These are phyloP conservation scores for Bombus picipes DNA, from an alignment of 1,140 invertebrate genomes.

Conservation along the genomic window DNA sequence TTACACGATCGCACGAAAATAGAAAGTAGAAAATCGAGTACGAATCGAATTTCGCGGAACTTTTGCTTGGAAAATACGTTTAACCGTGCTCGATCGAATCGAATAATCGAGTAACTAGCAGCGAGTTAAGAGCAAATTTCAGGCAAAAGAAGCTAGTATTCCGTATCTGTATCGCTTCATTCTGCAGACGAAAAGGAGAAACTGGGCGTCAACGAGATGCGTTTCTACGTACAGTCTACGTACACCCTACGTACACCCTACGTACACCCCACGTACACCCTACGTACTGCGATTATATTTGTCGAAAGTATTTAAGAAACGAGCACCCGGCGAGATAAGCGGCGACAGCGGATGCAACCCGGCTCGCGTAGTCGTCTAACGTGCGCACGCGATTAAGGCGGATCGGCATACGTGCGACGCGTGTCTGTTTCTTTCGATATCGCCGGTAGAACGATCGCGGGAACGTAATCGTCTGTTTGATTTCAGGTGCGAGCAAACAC, in stretches of 20 bases:
- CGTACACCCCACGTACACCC: no score
- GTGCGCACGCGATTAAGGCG: constrained; percentile 32
- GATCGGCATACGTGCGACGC: constrained; percentile 3
- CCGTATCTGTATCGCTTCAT: no score
- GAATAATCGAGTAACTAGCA: no score
- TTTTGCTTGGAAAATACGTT: no score
- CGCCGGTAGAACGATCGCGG: background rate
- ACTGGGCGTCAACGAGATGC: no score
- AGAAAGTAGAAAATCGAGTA: no score
- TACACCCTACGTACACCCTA: no score
- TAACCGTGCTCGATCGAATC: rapidly evolving
- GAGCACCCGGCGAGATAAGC: background rate
- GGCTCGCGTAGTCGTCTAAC: background rate
- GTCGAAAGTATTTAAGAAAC: constrained; percentile 26
- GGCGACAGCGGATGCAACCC: background rate
- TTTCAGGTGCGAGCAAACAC: constrained; percentile 81
- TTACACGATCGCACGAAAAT: no score
- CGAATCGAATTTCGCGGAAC: background rate
- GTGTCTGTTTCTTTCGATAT: constrained; percentile 44
- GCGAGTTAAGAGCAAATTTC: no score
- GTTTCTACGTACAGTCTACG: no score
- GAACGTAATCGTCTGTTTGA: constrained; percentile 65
- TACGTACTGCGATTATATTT: background rate
- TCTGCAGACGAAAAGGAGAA: no score
- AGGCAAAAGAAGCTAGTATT: rapidly evolving